These are phyloP conservation scores for Euglossa dilemma DNA, from an alignment of 1,140 invertebrate genomes.

Conservation along the genomic window DNA sequence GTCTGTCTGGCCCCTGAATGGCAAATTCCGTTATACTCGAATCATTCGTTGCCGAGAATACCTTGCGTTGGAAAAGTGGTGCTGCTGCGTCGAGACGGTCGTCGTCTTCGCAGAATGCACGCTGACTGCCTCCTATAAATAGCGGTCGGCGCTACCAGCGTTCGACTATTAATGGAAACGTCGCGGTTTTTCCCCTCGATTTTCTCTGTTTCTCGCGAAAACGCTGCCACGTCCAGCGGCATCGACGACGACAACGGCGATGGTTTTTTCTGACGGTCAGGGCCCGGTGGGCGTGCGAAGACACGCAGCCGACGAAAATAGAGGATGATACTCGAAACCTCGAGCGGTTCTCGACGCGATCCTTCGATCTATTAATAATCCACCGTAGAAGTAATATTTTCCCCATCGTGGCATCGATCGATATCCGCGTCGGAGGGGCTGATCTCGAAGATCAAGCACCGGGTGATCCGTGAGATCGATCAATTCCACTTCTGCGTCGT, in stretches of 20 bases:
- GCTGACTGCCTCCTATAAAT: constrained; percentile 67
- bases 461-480: too few species aligned
- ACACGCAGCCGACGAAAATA: constrained; percentile 51
- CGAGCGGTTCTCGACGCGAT: constrained; percentile 45
- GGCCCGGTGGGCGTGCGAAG: constrained; percentile 53
- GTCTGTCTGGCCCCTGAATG: constrained; percentile 57
- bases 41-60: constrained; percentile 67
- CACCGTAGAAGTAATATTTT: constrained; percentile 6
- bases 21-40: constrained; percentile 58
- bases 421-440: not conserved
- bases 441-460: too few species aligned
- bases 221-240: not conserved
- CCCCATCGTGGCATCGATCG: not conserved
- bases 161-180: constrained; percentile 66
- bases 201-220: constrained; percentile 41
- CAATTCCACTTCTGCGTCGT: too few species aligned
- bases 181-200: constrained; percentile 26
- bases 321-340: constrained; percentile 55
- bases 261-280: constrained; percentile 65
- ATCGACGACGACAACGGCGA: not conserved
- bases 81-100: constrained; percentile 25
- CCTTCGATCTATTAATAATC: constrained; percentile 66
- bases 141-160: constrained; percentile 52
- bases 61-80: constrained; percentile 34
- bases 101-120: constrained; percentile 50